These are phyloP conservation scores for Acanthurus tractus DNA, from an alignment of 2,797 vertebrate genomes.

Conservation along the genomic window DNA sequence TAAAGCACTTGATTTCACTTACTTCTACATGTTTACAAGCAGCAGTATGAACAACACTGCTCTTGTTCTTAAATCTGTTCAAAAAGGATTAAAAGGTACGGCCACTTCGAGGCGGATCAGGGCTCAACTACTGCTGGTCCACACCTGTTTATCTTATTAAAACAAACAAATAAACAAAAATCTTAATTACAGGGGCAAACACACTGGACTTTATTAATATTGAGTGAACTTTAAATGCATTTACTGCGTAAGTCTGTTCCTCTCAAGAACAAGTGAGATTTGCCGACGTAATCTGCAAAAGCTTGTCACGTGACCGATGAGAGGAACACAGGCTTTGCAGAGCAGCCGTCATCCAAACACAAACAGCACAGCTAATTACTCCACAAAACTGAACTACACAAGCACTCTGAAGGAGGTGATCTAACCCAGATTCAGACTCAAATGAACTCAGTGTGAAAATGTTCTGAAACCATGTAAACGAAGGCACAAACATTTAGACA, in stretches of 20 bases:
- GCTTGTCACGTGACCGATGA: too few relatives aligned
- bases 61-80: too few relatives aligned
- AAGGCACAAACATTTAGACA: slow-evolving; percentile 37
- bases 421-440: slow-evolving; percentile 17
- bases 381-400: not conserved
- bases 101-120: not conserved
- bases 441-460: slow-evolving; percentile 23
- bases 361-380: not conserved
- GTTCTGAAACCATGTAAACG: slow-evolving; percentile 23
- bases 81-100: too few relatives aligned
- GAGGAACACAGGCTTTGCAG: rapidly evolving
- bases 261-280: not conserved
- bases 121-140: not conserved
- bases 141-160: not conserved
- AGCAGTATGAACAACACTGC: too few relatives aligned
- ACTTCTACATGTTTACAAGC: too few relatives aligned
- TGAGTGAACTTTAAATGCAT: not conserved
- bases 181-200: too few relatives aligned
- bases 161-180: not conserved
- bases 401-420: not conserved
- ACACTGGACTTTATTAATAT: not conserved
- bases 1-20: too few relatives aligned
- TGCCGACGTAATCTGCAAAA: not conserved
- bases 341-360: not conserved
- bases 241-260: not conserved